Evolutionary conservation across 2,888 invertebrate species (phyloP).

Genomic region (Volucella inflata): DNA sequence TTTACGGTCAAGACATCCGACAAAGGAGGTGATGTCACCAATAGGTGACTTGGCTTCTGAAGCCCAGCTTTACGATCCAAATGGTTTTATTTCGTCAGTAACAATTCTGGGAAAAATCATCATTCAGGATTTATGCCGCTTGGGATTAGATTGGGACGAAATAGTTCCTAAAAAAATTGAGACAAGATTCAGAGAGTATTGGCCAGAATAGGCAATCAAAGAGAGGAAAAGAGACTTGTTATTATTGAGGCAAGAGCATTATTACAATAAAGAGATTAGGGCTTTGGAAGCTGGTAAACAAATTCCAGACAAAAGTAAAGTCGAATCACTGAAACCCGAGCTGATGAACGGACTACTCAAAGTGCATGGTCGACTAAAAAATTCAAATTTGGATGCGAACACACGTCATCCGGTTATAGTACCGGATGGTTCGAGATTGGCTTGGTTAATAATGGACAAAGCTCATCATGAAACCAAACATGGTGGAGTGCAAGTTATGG

Average conservation of each 20-base stretch:
- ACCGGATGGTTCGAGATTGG: too few relatives aligned
- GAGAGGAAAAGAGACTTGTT: not conserved
- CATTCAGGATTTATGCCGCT: slow-evolving; percentile 77
- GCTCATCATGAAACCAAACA: too few relatives aligned
- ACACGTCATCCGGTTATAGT: slow-evolving; percentile 11
- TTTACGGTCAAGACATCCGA: slow-evolving; percentile 43
- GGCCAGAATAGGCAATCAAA: not conserved
- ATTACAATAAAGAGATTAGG: too few relatives aligned
- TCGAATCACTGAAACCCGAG: too few relatives aligned
- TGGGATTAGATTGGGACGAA: slow-evolving; percentile 77
- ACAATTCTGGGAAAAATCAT: slow-evolving; percentile 75
- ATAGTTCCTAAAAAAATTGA: slow-evolving; percentile 32
- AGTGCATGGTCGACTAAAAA: not conserved
- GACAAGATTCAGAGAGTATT: slow-evolving; percentile 13
- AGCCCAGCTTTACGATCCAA: slow-evolving; percentile 71
- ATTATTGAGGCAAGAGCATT: slow-evolving; percentile 3
- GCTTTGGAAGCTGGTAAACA: slow-evolving; percentile 5
- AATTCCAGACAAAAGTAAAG: not conserved
- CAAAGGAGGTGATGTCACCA: slow-evolving; percentile 25
- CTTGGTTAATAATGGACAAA: not conserved
- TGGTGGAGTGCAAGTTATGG: too few relatives aligned
- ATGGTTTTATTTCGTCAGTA: slow-evolving; percentile 70
- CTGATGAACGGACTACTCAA: too few relatives aligned
- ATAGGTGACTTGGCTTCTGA: slow-evolving; percentile 32
- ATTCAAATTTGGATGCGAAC: not conserved